Base-by-base conservation (phyloP, 2,113 vertebrate genomes). In the Clarias magur region DNA sequence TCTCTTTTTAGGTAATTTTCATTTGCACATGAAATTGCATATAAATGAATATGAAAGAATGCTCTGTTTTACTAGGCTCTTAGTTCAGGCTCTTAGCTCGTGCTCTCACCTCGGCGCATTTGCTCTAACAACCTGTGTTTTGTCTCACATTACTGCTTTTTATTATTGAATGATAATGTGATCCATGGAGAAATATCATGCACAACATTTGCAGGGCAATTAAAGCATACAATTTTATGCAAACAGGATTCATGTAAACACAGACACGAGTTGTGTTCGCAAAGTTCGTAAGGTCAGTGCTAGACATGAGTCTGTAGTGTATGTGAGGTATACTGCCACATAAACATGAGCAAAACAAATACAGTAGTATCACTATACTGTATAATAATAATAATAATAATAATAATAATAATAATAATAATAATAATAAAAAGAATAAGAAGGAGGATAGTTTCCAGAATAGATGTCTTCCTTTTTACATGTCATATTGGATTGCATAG, bases 401-500 rank as follows among this genome's bases (percentile, higher is more conserved):
- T 60, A 68, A 19, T 81, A 38, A 27, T 30, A 42, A 25, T 38
- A 60, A 85, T 63, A 4, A 79, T 3, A 59, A 59, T 10, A 59
- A 17, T 0, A 59, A 19, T 0, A 59, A 59, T 2, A 15, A 57
- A 0, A 15, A 15, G 12, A 38, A 16, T 48, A 63, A 67, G n/a
- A 48, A 79, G 80, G 86, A 65, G 79, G n/a, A 83, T 79, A 25
- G 19, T 38, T n/a, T 84, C 73, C 23, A 34, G 48, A 79, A 83
- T 63, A 81, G 65, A 83, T 83, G 54, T 53, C 27, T 84, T 63
- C 62, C 59, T 85, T 48, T 48, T 59, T 80, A 65, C 82, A 85
- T 3, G 38, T 81, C 53, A 84, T 67, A 80, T 67, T 84, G 80
- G 30, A 80, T 75, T 80, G 84, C 80, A 67, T 15, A 19, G 42